Conservation (phyloP, 37 sponge, comb jelly and placozoan genomes). For the Ianthella basta region DNA sequence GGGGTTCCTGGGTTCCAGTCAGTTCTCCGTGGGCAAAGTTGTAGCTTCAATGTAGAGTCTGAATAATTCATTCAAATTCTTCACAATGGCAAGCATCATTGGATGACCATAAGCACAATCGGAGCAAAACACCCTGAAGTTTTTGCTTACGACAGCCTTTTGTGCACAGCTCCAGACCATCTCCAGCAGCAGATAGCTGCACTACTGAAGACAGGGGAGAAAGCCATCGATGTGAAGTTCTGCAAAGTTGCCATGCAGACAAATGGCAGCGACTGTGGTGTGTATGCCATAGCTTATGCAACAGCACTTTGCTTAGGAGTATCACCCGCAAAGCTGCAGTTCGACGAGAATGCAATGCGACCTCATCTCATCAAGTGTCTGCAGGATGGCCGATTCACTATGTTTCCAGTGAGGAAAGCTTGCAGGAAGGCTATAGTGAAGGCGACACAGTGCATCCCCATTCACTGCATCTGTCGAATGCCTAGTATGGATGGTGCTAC, state of each 20-base stretch:
- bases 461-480: slow-evolving; percentile 29
- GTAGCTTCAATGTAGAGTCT: neutral
- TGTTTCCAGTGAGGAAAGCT: slow-evolving; percentile 31
- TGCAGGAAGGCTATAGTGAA: neutral
- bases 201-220: neutral
- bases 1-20: slow-evolving; percentile 11
- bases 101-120: slow-evolving; percentile 29
- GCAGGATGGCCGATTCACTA: slow-evolving; percentile 13
- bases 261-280: slow-evolving; percentile 13
- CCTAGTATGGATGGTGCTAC: neutral
- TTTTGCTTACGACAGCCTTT: slow-evolving; percentile 28
- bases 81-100: slow-evolving; percentile 30
- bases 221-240: slow-evolving; percentile 6
- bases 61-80: slow-evolving; percentile 34
- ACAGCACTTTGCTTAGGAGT: slow-evolving; percentile 29
- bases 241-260: slow-evolving; percentile 22
- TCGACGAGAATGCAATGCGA: slow-evolving; percentile 20
- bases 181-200: slow-evolving; percentile 34
- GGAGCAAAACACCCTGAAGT: slow-evolving; percentile 28
- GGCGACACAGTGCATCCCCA: neutral
- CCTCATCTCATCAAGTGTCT: slow-evolving; percentile 27
- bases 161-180: neutral
- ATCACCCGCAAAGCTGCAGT: slow-evolving; percentile 6
- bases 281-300: slow-evolving; percentile 29
- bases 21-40: neutral